Evolutionary conservation across 2,888 invertebrate genomes (phyloP).

Genomic region (Candidula unifasciata): DNA sequence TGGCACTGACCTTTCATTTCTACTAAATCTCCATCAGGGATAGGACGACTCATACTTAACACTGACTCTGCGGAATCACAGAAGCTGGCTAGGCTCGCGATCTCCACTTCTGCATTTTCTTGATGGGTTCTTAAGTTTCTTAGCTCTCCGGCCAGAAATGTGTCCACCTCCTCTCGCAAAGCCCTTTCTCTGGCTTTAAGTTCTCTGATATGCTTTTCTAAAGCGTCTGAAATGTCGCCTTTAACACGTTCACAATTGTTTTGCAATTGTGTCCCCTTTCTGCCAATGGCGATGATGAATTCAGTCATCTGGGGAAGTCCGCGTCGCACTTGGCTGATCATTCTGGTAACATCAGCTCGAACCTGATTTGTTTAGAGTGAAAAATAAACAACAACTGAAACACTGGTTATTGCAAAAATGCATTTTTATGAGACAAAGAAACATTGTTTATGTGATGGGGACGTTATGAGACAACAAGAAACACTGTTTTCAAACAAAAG

Average conservation of each 20-base stretch:
- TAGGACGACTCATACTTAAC: slow-evolving; percentile 59
- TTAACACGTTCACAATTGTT: slow-evolving; percentile 92
- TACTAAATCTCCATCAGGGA: slow-evolving; percentile 69
- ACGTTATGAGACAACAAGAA: too few relatives aligned
- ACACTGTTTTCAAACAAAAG: too few relatives aligned
- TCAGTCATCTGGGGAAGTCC: slow-evolving; percentile 83
- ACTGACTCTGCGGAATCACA: slow-evolving; percentile 83
- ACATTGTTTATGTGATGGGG: too few relatives aligned
- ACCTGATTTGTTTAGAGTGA: slow-evolving; percentile 41
- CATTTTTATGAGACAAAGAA: too few relatives aligned
- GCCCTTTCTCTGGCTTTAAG: slow-evolving; percentile 82
- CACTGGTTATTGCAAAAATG: neutral
- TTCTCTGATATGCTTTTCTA: slow-evolving; percentile 75
- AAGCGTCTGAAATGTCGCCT: slow-evolving; percentile 88
- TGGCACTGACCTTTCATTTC: slow-evolving; percentile 68
- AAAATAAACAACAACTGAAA: neutral
- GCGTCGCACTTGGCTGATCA: slow-evolving; percentile 84
- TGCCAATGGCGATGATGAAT: slow-evolving; percentile 81
- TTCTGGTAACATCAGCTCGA: slow-evolving; percentile 86
- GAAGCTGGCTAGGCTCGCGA: slow-evolving; percentile 95
- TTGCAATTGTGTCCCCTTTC: slow-evolving; percentile 91
- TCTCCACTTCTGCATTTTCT: slow-evolving; percentile 95
- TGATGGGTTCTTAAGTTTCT: slow-evolving; percentile 89
- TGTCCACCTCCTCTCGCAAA: slow-evolving; percentile 83
- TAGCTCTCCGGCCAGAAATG: slow-evolving; percentile 92